Percentiles rank a stretch among this genome's conserved stretches.
These are phyloP conservation scores for Neelides folsomi DNA, from an alignment of 2,888 invertebrate species.

Conservation along the genomic window DNA sequence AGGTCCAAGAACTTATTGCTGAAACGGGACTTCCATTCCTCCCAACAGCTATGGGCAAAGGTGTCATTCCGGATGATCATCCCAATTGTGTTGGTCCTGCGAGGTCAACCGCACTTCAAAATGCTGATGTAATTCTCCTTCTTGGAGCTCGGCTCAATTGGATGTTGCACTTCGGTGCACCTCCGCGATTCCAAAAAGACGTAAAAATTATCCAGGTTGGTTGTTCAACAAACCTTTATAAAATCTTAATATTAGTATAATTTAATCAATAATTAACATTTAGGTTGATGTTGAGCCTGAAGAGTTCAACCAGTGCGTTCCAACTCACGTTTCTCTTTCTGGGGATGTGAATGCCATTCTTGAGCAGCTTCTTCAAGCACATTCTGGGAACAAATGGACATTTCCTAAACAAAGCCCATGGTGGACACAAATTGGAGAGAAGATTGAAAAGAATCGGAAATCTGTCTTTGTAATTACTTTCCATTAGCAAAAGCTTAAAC, in stretches of 20 bases:
- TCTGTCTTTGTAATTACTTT: conserved; percentile 49
- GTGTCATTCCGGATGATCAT: conserved; percentile 43
- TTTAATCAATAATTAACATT: conserved; percentile 9
- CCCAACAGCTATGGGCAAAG: conserved; percentile 84
- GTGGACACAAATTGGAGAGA: conserved; percentile 61
- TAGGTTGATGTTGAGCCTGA: conserved; percentile 76
- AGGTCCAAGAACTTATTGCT: conserved; percentile 54
- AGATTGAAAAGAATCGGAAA: conserved; percentile 57
- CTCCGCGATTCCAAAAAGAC: conserved; percentile 65
- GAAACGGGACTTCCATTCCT: conserved; percentile 70
- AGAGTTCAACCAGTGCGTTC: conserved; percentile 81
- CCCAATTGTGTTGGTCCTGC: conserved; percentile 70
- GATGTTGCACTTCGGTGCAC: conserved; percentile 91
- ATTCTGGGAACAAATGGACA: conserved; percentile 48
- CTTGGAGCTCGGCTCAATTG: conserved; percentile 89
- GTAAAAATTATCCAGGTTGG: conserved; percentile 77
- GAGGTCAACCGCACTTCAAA: conserved; percentile 67
- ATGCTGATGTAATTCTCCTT: conserved; percentile 76
- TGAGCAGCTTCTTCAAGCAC: conserved; percentile 47
- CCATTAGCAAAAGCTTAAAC: neutral
- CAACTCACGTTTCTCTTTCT: conserved; percentile 63
- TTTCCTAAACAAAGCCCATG: conserved; percentile 50
- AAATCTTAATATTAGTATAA: conserved; percentile 2
- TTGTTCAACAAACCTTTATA: neutral
- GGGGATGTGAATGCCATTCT: conserved; percentile 68